Percentiles rank a stretch among this genome's conserved stretches.
These are phyloP conservation scores for Ephialtes manifestator DNA, from an alignment of 2,888 invertebrate genomes.

Conservation along the genomic window DNA sequence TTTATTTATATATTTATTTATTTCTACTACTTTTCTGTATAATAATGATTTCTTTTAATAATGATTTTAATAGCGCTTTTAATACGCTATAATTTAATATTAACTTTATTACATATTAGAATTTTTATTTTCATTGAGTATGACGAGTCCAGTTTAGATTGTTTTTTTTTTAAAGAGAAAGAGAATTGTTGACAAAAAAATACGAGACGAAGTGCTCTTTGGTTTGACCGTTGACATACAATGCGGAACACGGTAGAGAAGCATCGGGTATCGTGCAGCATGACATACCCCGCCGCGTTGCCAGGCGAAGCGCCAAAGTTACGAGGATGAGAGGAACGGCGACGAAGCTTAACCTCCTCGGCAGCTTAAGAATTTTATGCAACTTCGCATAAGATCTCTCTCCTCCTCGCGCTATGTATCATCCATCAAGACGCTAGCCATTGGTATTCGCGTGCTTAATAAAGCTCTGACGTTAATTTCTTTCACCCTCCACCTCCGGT, in stretches of 20 bases:
- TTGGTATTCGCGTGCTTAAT: conserved; percentile 55
- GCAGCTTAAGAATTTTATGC: conserved; percentile 39
- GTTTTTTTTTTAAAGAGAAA: background rate
- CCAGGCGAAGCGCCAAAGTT: conserved; percentile 37
- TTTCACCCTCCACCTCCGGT: conserved; percentile 12
- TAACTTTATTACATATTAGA: too few species aligned
- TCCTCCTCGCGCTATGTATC: conserved; percentile 8
- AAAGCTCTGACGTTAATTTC: conserved; percentile 66
- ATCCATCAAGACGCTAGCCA: conserved; percentile 49
- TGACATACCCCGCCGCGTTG: conserved; percentile 23
- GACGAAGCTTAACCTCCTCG: background rate
- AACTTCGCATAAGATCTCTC: background rate
- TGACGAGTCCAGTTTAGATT: background rate
- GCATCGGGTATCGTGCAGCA: conserved; percentile 11
- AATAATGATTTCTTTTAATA: too few species aligned
- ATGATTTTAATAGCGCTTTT: too few species aligned
- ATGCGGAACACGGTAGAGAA: conserved; percentile 36
- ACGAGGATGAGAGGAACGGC: conserved; percentile 6
- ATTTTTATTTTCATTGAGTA: background rate
- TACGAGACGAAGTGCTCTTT: background rate
- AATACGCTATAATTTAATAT: too few species aligned
- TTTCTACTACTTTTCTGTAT: too few species aligned
- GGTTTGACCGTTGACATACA: conserved; percentile 35
- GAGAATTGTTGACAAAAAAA: background rate
- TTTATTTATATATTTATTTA: too few species aligned